Evolutionary conservation across 2,113 vertebrate genomes (phyloP).

Genomic region (Equus przewalskii): DNA sequence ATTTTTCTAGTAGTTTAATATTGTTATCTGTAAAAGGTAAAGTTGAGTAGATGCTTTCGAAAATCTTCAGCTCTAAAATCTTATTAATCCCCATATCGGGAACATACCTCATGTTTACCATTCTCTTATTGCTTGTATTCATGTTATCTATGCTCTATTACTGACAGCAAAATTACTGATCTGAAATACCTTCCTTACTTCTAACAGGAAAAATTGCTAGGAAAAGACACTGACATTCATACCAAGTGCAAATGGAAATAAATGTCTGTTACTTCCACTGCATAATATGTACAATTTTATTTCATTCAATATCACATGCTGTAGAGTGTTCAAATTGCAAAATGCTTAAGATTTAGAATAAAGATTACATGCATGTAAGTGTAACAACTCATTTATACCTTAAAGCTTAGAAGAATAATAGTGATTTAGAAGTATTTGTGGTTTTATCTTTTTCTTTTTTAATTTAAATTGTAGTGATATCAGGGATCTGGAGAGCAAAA

Average conservation of each 20-base stretch:
- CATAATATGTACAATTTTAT: conserved; percentile 50
- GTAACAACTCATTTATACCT: conserved; percentile 38
- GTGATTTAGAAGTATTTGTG: conserved; percentile 30
- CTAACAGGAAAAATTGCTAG: conserved; percentile 50
- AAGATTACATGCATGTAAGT: conserved; percentile 33
- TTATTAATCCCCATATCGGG: conserved; percentile 21
- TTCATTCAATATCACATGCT: conserved; percentile 30
- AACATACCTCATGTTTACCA: conserved; percentile 23
- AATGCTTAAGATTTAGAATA: conserved; percentile 62
- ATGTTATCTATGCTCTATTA: conserved; percentile 33
- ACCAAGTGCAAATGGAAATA: conserved; percentile 59
- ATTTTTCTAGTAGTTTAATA: conserved; percentile 56
- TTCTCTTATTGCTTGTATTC: conserved; percentile 51
- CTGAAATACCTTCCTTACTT: conserved; percentile 47
- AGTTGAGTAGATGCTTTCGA: conserved; percentile 34
- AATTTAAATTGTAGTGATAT: conserved; percentile 43
- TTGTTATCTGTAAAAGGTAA: conserved; percentile 32
- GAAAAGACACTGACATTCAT: conserved; percentile 56
- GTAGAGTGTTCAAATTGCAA: conserved; percentile 21
- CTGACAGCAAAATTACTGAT: conserved; percentile 49
- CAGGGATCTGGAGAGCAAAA: conserved; percentile 34
- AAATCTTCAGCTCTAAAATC: conserved; percentile 59
- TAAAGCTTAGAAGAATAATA: conserved; percentile 43
- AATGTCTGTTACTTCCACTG: conserved; percentile 42
- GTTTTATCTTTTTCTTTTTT: conserved; percentile 55